A percentile compares a stretch with the other conserved stretches of the same genome.
Conservation (phyloP, 1,140 invertebrate genomes). For the Ceratina japonica region DNA sequence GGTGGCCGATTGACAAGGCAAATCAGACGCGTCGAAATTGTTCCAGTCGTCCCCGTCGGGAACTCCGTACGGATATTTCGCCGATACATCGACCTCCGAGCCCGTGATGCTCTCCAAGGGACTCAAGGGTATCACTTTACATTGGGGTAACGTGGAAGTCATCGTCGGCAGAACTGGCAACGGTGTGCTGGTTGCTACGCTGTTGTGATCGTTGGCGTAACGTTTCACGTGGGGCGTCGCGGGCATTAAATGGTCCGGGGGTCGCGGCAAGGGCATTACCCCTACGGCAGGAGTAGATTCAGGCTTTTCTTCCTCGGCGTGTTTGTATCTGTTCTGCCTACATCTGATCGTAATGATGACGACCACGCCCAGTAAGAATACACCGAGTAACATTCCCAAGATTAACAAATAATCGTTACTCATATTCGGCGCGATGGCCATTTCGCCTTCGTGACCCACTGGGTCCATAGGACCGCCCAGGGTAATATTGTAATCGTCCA, state of each 20-base stretch:
- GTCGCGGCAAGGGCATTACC: conserved; percentile 84
- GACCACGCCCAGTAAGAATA: conserved; percentile 84
- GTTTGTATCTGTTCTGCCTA: conserved; percentile 78
- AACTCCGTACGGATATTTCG: conserved; percentile 87
- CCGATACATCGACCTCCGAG: conserved; percentile 82
- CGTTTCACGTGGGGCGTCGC: conserved; percentile 84
- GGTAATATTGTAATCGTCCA: conserved; percentile 81
- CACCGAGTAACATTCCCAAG: conserved; percentile 84
- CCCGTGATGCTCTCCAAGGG: conserved; percentile 80
- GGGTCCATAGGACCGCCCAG: conserved; percentile 83
- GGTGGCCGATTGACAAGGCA: conserved; percentile 81
- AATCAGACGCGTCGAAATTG: conserved; percentile 87
- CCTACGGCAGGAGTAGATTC: conserved; percentile 82
- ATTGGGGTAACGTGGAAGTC: conserved; percentile 85
- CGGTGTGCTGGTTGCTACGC: conserved; percentile 76
- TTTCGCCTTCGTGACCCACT: conserved; percentile 84
- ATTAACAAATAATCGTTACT: conserved; percentile 84
- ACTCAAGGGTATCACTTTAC: conserved; percentile 88
- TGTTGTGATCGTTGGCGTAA: conserved; percentile 80
- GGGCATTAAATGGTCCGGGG: conserved; percentile 86
- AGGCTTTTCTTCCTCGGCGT: conserved; percentile 80
- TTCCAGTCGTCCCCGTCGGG: conserved; percentile 89
- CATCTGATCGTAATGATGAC: conserved; percentile 87
- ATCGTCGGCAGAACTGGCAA: conserved; percentile 79
- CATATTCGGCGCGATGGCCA: conserved; percentile 81